Evolutionary conservation across 2,888 invertebrate species (phyloP).

Genomic region (Melieria omissa): DNA sequence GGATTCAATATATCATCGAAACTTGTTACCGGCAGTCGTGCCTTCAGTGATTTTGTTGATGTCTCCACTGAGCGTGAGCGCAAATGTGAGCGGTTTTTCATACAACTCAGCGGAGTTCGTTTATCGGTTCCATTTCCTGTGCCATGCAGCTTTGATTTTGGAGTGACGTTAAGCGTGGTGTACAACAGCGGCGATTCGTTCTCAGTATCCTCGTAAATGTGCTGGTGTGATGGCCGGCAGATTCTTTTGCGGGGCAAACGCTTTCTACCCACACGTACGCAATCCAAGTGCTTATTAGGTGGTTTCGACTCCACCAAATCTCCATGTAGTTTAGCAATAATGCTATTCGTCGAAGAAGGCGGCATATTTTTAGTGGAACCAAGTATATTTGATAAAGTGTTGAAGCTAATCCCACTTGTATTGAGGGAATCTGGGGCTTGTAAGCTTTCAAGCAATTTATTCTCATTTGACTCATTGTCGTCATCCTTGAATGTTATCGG

Average conservation of each 20-base stretch:
- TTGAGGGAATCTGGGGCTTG: slow-evolving; percentile 59
- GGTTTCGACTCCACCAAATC: slow-evolving; percentile 7
- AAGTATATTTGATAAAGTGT: too few species aligned
- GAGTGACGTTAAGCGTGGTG: slow-evolving; percentile 43
- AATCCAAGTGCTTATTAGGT: slow-evolving; percentile 55
- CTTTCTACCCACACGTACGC: slow-evolving; percentile 53
- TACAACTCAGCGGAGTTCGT: slow-evolving; percentile 60
- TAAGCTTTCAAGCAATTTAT: slow-evolving; percentile 60
- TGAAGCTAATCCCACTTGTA: slow-evolving; percentile 50
- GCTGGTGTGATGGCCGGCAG: slow-evolving; percentile 40
- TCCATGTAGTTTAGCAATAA: too few species aligned
- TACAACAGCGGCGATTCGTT: slow-evolving; percentile 37
- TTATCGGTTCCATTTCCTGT: slow-evolving; percentile 30
- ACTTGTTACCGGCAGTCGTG: slow-evolving; percentile 39
- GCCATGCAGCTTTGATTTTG: slow-evolving; percentile 39
- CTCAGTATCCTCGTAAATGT: slow-evolving; percentile 56
- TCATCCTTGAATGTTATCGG: slow-evolving; percentile 62
- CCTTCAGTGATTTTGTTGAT: slow-evolving; percentile 47
- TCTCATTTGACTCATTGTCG: slow-evolving; percentile 55
- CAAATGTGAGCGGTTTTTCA: slow-evolving; percentile 55
- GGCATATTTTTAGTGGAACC: background rate
- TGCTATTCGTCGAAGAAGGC: too few species aligned
- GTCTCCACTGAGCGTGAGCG: slow-evolving; percentile 58
- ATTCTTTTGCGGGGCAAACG: slow-evolving; percentile 45
- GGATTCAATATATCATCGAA: slow-evolving; percentile 2